Base-by-base conservation (phyloP, 2,888 invertebrate species). In the Glomeris marginata region DNA sequence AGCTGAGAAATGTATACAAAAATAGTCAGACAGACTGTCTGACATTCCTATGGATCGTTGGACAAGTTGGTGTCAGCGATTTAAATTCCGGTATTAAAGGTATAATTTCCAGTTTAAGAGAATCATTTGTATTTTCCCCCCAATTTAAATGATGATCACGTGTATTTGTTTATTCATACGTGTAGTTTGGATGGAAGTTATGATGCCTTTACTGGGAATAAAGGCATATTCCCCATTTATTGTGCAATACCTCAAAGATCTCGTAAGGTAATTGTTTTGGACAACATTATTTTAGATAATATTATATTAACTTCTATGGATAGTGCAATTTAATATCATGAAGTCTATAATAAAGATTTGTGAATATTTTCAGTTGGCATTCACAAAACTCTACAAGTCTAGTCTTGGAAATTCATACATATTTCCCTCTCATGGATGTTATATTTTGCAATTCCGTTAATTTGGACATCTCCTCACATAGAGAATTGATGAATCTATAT, bases 121-220 rank as follows among this genome's bases (percentile, higher is more conserved):
- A 21, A n/a, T 20, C 4, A n/a, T 43, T 43, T 16, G 41, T 13
- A 13, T 10, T 41, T 41, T 41, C 11, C 10, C 15, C 15, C 41
- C 10, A 41, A 41, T 41, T 41, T 10, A 41, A 13, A 41, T 41
- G 15, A 41, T 10, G 10, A 13, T 41, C 10, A 16, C 15, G 15
- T 41, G 13, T 10, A 10, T 15, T 5, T 43, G 47, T 38, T 44
- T n/a, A 36, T 50, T 41, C 52, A 50, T 47, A 22, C 46, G 58
- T 62, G 41, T 57, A 68, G 67, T 66, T 16, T 68, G 68, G 68
- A 55, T 65, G 28, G 63, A 65, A 35, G 52, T 68, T 22, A 67
- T 68, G 67, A 55, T 67, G 36, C 66, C 66, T 3, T 57, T 62
- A 22, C 55, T 67, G 45, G 60, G 62, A 15, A 51, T 62, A 13